Percentiles rank a stretch among this genome's conserved stretches.
phyloP scores from a whole-genome alignment of 2,797 vertebrate species.

The Phyllotis vaccarum region DNA sequence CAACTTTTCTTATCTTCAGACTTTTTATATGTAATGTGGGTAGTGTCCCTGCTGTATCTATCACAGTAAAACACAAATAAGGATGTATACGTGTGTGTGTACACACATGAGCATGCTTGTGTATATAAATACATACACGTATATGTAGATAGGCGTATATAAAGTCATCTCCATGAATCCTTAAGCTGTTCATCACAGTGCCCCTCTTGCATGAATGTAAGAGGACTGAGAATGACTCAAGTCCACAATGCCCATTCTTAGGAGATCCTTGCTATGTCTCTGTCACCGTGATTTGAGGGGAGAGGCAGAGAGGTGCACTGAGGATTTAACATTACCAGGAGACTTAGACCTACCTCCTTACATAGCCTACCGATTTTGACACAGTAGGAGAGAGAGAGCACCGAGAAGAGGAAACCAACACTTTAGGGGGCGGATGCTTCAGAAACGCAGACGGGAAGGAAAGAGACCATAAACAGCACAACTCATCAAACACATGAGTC shows the following conservation, averaged over 20 bases:
- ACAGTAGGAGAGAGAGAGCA: neutral
- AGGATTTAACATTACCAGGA: neutral
- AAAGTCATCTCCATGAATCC: neutral
- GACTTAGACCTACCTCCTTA: conserved; percentile 5
- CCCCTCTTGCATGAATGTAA: neutral
- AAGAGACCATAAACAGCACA: neutral
- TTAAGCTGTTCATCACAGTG: neutral
- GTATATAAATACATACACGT: too few species aligned
- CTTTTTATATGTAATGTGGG: neutral
- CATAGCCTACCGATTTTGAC: conserved; percentile 40
- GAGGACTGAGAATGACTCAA: neutral
- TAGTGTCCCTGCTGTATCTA: neutral
- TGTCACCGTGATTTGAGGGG: neutral
- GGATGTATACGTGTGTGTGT: neutral
- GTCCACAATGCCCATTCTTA: neutral
- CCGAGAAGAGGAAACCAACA: neutral
- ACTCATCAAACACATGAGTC: neutral
- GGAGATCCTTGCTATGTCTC: neutral
- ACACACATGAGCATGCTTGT: neutral
- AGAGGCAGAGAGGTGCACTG: neutral
- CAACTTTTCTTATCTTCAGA: neutral
- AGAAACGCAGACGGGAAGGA: neutral
- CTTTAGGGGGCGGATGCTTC: neutral
- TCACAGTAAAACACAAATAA: neutral
- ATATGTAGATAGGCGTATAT: neutral